Evolutionary conservation across 2,888 invertebrate genomes (phyloP).

Genomic region (Cetonia aurata): DNA sequence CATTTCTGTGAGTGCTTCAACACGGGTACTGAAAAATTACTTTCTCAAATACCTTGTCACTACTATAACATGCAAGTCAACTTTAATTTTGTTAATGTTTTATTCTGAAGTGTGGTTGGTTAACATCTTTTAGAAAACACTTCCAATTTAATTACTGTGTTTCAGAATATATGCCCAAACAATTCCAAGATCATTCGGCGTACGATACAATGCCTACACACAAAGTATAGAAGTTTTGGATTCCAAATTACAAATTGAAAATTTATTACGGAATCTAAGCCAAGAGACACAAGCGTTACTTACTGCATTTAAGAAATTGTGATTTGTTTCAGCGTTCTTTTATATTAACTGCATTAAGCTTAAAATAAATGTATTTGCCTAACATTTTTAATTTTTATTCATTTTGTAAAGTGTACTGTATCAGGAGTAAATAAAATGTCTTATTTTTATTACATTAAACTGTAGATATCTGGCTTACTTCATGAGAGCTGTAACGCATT

Average conservation of each 20-base stretch:
- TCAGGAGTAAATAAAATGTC: too few species aligned
- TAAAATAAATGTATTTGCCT: neutral
- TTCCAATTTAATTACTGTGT: conserved; percentile 53
- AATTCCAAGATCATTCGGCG: conserved; percentile 92
- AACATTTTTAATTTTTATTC: too few species aligned
- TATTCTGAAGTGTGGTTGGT: neutral
- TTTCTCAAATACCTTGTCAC: too few species aligned
- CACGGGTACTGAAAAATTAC: too few species aligned
- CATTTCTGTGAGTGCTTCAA: too few species aligned
- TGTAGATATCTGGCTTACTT: too few species aligned
- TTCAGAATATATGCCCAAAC: conserved; percentile 90
- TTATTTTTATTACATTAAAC: too few species aligned
- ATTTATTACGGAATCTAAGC: conserved; percentile 83
- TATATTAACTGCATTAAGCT: neutral
- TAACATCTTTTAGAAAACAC: conserved; percentile 5
- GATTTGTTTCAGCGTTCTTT: conserved; percentile 53
- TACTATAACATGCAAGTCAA: too few species aligned
- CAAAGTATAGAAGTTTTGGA: conserved; percentile 94
- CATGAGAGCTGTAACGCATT: too few species aligned
- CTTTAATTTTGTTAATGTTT: too few species aligned
- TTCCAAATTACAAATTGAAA: conserved; percentile 89
- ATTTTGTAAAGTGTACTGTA: too few species aligned
- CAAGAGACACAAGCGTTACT: conserved; percentile 84
- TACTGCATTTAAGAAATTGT: conserved; percentile 81
- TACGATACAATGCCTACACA: conserved; percentile 96